A percentile compares a stretch with the other conserved stretches of the same genome.
phyloP scores from a whole-genome alignment of 2,888 invertebrate species.

The Eupithecia pulchellata region DNA sequence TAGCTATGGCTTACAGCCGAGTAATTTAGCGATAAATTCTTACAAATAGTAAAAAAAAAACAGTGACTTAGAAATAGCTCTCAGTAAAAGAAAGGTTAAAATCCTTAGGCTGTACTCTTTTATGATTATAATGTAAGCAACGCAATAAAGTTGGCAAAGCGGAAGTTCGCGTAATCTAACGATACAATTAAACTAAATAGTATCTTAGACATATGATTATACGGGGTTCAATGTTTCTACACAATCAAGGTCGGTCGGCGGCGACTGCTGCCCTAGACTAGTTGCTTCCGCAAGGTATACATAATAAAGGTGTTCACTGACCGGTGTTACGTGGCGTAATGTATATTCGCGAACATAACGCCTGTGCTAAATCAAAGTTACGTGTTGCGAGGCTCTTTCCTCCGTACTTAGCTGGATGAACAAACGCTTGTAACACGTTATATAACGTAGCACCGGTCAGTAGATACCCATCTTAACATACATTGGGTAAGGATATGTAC shows the following conservation, averaged over 20 bases:
- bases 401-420: neutral
- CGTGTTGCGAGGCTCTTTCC: neutral
- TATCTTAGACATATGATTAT: slow-evolving; percentile 84
- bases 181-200: slow-evolving; percentile 84
- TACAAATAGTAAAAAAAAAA: slow-evolving; percentile 75
- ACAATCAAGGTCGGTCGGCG: slow-evolving; percentile 60
- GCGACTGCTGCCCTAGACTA: slow-evolving; percentile 60
- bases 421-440: neutral
- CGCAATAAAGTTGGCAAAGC: slow-evolving; percentile 85
- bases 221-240: slow-evolving; percentile 80
- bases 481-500: slow-evolving; percentile 76
- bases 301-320: slow-evolving; percentile 40
- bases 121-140: slow-evolving; percentile 84
- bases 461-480: slow-evolving; percentile 55
- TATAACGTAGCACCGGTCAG: neutral
- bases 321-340: neutral
- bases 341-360: neutral
- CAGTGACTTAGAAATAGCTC: slow-evolving; percentile 85
- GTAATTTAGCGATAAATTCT: slow-evolving; percentile 69
- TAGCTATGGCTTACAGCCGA: slow-evolving; percentile 75
- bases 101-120: slow-evolving; percentile 85
- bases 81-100: slow-evolving; percentile 84
- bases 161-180: slow-evolving; percentile 83
- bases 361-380: neutral
- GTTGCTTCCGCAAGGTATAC: slow-evolving; percentile 68